These are phyloP conservation scores for Hiodon tergisus DNA, from an alignment of 2,113 vertebrate genomes.

Conservation along the genomic window DNA sequence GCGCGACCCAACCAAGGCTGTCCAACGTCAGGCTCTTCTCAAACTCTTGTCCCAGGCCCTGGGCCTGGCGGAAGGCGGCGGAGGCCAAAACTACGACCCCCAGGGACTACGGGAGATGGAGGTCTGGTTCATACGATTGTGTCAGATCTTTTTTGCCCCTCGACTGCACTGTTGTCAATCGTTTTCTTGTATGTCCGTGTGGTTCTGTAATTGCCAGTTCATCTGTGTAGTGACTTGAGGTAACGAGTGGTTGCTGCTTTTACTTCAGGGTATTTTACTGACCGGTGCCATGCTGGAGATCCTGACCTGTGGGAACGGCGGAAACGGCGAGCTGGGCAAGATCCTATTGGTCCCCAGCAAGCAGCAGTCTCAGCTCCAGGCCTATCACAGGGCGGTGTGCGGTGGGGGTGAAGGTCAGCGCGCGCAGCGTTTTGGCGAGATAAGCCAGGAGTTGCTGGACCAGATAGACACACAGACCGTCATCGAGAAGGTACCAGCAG, in stretches of 20 bases:
- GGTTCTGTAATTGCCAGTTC: not conserved
- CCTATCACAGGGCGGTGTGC: slow-evolving; percentile 62
- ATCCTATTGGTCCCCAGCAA: slow-evolving; percentile 61
- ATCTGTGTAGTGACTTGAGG: not conserved
- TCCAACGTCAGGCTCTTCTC: slow-evolving; percentile 50
- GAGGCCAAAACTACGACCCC: slow-evolving; percentile 45
- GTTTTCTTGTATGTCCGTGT: not conserved
- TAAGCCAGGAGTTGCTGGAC: slow-evolving; percentile 69
- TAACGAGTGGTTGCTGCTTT: not conserved
- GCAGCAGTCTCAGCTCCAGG: slow-evolving; percentile 54
- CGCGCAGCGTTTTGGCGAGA: slow-evolving; percentile 60
- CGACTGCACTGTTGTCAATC: not conserved
- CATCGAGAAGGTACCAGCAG: slow-evolving; percentile 61
- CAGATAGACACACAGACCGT: slow-evolving; percentile 74
- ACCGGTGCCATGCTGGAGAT: slow-evolving; percentile 68
- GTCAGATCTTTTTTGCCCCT: not conserved
- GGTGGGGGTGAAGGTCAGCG: slow-evolving; percentile 50
- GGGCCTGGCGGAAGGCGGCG: slow-evolving; percentile 41
- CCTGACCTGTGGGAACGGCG: slow-evolving; percentile 68
- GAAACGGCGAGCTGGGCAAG: slow-evolving; percentile 50
- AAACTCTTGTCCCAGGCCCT: slow-evolving; percentile 63
- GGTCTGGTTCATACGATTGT: slow-evolving; percentile 49
- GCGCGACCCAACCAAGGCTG: slow-evolving; percentile 44
- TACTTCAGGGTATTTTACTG: slow-evolving; percentile 65
- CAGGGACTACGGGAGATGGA: slow-evolving; percentile 65